A percentile compares a stretch with the other conserved stretches of the same genome.
phyloP scores from a whole-genome alignment of 2,113 vertebrate species.

The Tragelaphus scriptus region DNA sequence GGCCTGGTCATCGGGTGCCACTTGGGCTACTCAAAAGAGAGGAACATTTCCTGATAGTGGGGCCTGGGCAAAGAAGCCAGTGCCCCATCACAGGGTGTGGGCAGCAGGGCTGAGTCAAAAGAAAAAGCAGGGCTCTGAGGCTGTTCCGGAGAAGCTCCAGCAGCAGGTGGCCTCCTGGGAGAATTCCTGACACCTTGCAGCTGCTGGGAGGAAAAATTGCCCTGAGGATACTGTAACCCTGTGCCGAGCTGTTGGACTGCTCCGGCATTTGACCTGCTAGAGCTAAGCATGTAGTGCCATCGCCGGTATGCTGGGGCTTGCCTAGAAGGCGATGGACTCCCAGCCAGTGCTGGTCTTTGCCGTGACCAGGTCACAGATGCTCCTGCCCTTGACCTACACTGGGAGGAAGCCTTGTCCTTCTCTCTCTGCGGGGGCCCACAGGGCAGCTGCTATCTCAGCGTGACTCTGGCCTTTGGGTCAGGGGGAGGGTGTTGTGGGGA shows the following conservation, averaged over 20 bases:
- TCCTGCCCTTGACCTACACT: background rate
- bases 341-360: accelerated
- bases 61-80: background rate
- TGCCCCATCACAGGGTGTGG: background rate
- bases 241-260: background rate
- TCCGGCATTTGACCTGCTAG: background rate
- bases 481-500: background rate
- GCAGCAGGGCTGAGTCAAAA: background rate
- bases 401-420: background rate
- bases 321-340: background rate
- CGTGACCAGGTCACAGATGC: background rate
- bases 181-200: background rate
- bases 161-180: background rate
- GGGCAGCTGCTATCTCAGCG: background rate
- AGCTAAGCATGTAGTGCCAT: background rate
- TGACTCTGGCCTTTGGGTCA: background rate
- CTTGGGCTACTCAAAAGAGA: background rate
- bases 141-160: background rate
- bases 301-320: background rate
- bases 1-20: background rate
- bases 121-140: background rate
- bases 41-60: background rate
- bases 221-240: background rate
- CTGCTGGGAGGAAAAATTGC: background rate
- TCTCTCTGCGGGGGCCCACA: no score